Percentiles rank a stretch among this genome's conserved stretches.
Evolutionary conservation across 2,888 invertebrate genomes (phyloP).

Genomic region (Andrena dorsata): DNA sequence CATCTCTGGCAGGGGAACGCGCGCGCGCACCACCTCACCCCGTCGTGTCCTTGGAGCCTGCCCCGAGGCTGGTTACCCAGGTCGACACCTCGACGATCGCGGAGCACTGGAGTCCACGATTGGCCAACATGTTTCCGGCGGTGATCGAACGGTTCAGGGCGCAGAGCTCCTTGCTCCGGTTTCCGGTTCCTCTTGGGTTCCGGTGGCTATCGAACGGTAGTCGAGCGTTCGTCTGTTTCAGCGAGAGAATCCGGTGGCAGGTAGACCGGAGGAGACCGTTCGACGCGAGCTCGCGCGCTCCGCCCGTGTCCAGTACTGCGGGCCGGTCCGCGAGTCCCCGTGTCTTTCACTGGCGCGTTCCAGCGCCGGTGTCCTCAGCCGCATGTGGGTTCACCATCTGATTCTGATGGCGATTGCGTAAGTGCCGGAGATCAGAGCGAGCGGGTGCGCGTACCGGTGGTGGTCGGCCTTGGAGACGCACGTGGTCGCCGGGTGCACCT

Average conservation of each 20-base stretch:
- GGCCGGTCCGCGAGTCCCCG: neutral
- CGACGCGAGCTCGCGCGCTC: slow-evolving; percentile 7
- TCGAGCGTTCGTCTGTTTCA: neutral
- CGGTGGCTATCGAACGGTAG: neutral
- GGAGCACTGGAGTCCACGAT: neutral
- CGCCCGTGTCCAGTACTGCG: slow-evolving; percentile 25
- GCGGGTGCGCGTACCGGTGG: slow-evolving; percentile 60
- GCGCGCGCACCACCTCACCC: slow-evolving; percentile 41
- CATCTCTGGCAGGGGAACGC: neutral
- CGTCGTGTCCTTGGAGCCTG: slow-evolving; percentile 27
- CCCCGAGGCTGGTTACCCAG: slow-evolving; percentile 14
- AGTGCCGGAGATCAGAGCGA: slow-evolving; percentile 55
- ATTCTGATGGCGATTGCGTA: slow-evolving; percentile 66
- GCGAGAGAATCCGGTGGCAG: neutral
- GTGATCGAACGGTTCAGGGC: neutral
- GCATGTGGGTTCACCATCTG: slow-evolving; percentile 66
- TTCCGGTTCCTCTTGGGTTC: neutral
- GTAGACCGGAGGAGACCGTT: neutral
- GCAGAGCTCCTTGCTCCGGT: too few species aligned
- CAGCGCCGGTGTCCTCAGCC: slow-evolving; percentile 26
- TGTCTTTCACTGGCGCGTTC: slow-evolving; percentile 48
- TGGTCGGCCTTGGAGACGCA: slow-evolving; percentile 80
- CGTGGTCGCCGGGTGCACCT: slow-evolving; percentile 78
- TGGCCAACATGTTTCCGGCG: neutral
- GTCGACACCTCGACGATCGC: neutral